Conservation (phyloP, 2,113 vertebrate genomes). For the Nansenia antarctica region DNA sequence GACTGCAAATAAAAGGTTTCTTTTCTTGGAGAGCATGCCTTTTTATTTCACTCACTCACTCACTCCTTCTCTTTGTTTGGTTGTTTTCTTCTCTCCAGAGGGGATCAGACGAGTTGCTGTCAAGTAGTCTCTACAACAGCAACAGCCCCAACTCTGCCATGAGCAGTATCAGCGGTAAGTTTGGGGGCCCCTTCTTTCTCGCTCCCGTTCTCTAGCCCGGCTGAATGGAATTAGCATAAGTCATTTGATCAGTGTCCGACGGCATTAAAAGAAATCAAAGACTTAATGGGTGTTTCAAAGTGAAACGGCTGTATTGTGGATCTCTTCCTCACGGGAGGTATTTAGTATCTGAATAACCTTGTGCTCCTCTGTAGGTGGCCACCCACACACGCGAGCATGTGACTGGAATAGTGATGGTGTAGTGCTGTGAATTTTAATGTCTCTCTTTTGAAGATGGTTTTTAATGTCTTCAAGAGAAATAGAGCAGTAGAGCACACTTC, state of each 20-base stretch:
- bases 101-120: constrained; percentile 96
- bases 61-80: background rate
- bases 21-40: constrained; percentile 26
- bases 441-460: background rate
- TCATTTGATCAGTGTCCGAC: constrained; percentile 13
- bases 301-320: constrained; percentile 19
- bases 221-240: constrained; percentile 18
- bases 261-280: constrained; percentile 18
- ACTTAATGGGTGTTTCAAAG: constrained; percentile 34
- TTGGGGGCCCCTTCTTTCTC: constrained; percentile 4
- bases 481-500: too few species aligned
- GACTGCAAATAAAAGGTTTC: constrained; percentile 33
- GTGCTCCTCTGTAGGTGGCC: constrained; percentile 51
- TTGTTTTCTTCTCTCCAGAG: constrained; percentile 77
- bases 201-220: background rate
- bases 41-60: background rate
- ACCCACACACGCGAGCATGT: constrained; percentile 49
- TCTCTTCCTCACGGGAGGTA: constrained; percentile 15
- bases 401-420: constrained; percentile 33
- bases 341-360: constrained; percentile 42
- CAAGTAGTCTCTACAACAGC: constrained; percentile 90
- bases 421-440: constrained; percentile 42
- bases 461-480: background rate
- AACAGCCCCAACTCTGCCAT: constrained; percentile 91
- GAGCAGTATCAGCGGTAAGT: constrained; percentile 95